These are phyloP conservation scores for Channa striata DNA, from an alignment of 2,797 vertebrate genomes.

Conservation along the genomic window DNA sequence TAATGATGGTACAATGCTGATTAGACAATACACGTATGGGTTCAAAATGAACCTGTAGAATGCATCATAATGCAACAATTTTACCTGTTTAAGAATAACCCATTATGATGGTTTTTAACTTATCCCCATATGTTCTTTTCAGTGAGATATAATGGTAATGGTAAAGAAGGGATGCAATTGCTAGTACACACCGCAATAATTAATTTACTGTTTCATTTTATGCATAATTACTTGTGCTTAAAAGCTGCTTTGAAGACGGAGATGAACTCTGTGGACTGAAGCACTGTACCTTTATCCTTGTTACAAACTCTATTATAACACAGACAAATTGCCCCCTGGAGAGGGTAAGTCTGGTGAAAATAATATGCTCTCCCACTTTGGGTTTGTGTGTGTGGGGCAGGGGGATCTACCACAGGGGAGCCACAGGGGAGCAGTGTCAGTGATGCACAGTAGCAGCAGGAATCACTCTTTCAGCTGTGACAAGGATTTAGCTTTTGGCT, in stretches of 20 bases:
- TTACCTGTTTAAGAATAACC: slow-evolving; percentile 59
- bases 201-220: slow-evolving; percentile 65
- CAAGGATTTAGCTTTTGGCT: slow-evolving; percentile 66
- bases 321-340: slow-evolving; percentile 69
- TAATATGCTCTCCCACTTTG: slow-evolving; percentile 70
- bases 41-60: slow-evolving; percentile 60
- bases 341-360: slow-evolving; percentile 70
- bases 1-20: slow-evolving; percentile 72
- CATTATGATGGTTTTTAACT: slow-evolving; percentile 54
- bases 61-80: slow-evolving; percentile 63
- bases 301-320: slow-evolving; percentile 67
- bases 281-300: slow-evolving; percentile 54
- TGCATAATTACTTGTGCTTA: slow-evolving; percentile 59
- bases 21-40: slow-evolving; percentile 64
- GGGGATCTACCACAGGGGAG: slow-evolving; percentile 35
- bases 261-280: slow-evolving; percentile 44
- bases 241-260: slow-evolving; percentile 56
- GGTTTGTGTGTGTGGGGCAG: slow-evolving; percentile 38
- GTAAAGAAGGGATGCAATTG: slow-evolving; percentile 54
- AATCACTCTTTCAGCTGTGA: slow-evolving; percentile 66
- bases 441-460: slow-evolving; percentile 61
- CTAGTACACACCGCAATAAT: slow-evolving; percentile 34
- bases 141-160: slow-evolving; percentile 46
- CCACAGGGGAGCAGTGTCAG: slow-evolving; percentile 59
- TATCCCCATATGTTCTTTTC: slow-evolving; percentile 58